Evolutionary conservation across 2,888 invertebrate species (phyloP).

Genomic region (Drosophila helvetica): DNA sequence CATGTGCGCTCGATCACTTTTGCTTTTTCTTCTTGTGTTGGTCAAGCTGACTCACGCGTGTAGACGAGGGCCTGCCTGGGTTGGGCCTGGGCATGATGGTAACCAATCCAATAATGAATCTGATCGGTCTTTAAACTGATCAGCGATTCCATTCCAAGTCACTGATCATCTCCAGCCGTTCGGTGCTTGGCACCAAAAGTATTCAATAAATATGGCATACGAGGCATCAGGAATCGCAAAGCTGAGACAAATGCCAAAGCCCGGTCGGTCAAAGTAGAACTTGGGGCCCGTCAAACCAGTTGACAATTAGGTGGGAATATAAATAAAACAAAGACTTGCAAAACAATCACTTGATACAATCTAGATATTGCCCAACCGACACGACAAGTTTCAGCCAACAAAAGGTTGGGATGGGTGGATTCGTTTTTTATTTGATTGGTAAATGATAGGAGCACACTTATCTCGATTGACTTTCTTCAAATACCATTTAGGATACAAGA

Average conservation of each 20-base stretch:
- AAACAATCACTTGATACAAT: constrained; percentile 57
- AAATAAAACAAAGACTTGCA: constrained; percentile 27
- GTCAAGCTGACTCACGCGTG: constrained; percentile 44
- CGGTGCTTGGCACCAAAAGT: constrained; percentile 22
- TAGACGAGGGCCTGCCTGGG: constrained; percentile 2
- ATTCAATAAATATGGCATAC: neutral
- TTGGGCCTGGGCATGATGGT: constrained; percentile 16
- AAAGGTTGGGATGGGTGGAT: constrained; percentile 9
- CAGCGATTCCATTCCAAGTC: neutral
- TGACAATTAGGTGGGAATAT: constrained; percentile 57
- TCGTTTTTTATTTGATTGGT: too few species aligned
- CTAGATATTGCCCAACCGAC: constrained; percentile 43
- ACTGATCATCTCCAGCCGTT: neutral
- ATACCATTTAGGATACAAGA: too few species aligned
- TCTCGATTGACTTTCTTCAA: too few species aligned
- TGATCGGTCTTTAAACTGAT: neutral
- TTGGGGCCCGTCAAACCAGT: constrained; percentile 69
- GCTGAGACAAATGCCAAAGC: constrained; percentile 49
- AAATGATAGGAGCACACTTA: too few species aligned
- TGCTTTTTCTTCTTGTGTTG: constrained; percentile 49
- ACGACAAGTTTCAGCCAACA: constrained; percentile 25
- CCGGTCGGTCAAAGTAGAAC: constrained; percentile 53
- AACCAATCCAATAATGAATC: neutral
- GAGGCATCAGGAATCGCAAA: constrained; percentile 18
- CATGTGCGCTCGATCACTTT: constrained; percentile 51